phyloP scores from a whole-genome alignment of 2,797 vertebrate genomes.

The Phoxinus dragarum region DNA sequence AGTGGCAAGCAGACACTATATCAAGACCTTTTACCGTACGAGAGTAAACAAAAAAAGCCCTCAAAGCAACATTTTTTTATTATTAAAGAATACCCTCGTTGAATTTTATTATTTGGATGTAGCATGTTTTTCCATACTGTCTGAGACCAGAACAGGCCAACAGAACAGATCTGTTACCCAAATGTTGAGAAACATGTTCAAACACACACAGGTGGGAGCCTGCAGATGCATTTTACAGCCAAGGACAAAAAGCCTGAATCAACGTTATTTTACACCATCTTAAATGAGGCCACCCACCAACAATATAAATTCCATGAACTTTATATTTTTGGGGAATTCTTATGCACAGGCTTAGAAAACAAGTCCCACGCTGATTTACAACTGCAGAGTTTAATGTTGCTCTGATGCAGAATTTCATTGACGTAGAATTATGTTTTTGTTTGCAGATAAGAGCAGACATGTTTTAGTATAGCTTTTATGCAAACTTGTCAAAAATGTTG shows the following conservation, averaged over 20 bases:
- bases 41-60: background rate
- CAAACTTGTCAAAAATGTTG: background rate
- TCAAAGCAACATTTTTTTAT: background rate
- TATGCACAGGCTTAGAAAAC: background rate
- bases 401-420: background rate
- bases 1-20: background rate
- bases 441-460: background rate
- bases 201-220: background rate
- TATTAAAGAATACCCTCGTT: background rate
- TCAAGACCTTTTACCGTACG: background rate
- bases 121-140: background rate
- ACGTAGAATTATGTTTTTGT: background rate
- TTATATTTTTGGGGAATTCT: background rate
- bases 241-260: slow-evolving; percentile 2
- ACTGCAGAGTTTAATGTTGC: background rate
- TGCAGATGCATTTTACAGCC: background rate
- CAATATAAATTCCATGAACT: background rate
- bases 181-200: background rate
- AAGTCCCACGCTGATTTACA: background rate
- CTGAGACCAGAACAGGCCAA: background rate
- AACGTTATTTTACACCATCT: background rate
- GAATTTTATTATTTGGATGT: background rate
- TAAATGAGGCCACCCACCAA: background rate
- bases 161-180: background rate
- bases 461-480: background rate